Percentiles rank a stretch among this genome's conserved stretches.
phyloP scores from a whole-genome alignment of 2,113 vertebrate genomes.

The Centrocercus urophasianus region DNA sequence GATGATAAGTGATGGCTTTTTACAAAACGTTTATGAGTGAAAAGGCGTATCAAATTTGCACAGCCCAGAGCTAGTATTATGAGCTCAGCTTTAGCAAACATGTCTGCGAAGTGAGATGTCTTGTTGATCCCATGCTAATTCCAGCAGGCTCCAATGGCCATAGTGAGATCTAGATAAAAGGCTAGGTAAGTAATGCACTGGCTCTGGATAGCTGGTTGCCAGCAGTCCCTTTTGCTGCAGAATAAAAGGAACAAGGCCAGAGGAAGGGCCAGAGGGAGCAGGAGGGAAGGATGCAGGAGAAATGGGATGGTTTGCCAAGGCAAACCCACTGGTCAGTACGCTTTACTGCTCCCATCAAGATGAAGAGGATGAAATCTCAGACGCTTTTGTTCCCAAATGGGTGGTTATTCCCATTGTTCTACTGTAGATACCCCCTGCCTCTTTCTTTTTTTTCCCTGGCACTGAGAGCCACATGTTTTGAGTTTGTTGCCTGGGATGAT shows the following conservation, averaged over 20 bases:
- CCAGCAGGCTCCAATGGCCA: not conserved
- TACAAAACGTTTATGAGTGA: not conserved
- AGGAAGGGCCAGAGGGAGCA: not conserved
- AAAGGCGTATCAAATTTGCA: not conserved
- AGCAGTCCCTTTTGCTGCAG: not conserved
- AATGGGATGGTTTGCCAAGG: not conserved
- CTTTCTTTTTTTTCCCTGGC: not conserved
- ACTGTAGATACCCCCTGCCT: not conserved
- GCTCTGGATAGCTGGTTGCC: not conserved
- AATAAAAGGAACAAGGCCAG: not conserved
- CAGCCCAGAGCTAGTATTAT: not conserved
- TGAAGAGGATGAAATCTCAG: not conserved
- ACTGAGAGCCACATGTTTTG: not conserved
- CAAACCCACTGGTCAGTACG: not conserved
- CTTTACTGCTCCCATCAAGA: not conserved
- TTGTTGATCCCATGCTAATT: not conserved
- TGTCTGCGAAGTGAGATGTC: accelerated
- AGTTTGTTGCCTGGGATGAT: not conserved
- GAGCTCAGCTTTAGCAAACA: not conserved
- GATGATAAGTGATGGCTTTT: not conserved
- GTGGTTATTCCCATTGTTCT: not conserved
- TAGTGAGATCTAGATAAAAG: not conserved
- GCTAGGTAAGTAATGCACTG: not conserved
- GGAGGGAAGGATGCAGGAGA: not conserved
- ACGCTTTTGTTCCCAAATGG: not conserved